A percentile compares a stretch with the other conserved stretches of the same genome.
These are phyloP conservation scores for Anguilla marmorata DNA, from an alignment of 2,797 vertebrate species.

Conservation along the genomic window DNA sequence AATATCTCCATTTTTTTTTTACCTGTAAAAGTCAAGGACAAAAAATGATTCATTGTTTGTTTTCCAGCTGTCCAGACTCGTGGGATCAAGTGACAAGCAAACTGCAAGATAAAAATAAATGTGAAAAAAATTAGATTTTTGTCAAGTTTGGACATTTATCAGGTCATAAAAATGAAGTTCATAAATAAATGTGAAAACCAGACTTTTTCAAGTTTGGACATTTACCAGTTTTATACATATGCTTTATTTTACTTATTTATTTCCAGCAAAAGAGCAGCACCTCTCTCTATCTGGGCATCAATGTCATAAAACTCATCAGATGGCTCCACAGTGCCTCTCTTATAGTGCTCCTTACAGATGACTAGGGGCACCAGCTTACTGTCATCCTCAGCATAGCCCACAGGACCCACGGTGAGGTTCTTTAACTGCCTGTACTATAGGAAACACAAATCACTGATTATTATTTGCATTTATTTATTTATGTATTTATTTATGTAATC, in stretches of 20 bases:
- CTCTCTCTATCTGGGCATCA: constrained; percentile 80
- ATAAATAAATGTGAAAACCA: not conserved
- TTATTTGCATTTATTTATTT: not conserved
- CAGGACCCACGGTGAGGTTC: constrained; percentile 80
- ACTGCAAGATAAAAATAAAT: constrained; percentile 54
- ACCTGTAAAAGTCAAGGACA: constrained; percentile 77
- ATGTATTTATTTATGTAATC: not conserved
- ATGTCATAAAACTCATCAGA: constrained; percentile 76
- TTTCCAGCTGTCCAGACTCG: constrained; percentile 54
- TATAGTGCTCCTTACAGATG: constrained; percentile 87
- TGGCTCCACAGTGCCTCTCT: constrained; percentile 66
- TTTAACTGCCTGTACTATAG: constrained; percentile 74
- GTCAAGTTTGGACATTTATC: not conserved
- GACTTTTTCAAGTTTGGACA: not conserved
- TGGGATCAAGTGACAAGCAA: constrained; percentile 66
- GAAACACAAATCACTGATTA: constrained; percentile 22
- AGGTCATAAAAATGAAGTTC: not conserved
- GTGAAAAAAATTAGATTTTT: not conserved
- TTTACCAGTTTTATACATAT: no score
- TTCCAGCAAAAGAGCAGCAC: constrained; percentile 59
- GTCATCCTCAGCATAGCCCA: constrained; percentile 77
- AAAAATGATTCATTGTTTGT: constrained; percentile 70
- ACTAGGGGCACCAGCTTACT: constrained; percentile 71
- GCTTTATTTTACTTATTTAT: not conserved
- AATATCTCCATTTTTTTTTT: constrained; percentile 9